Evolutionary conservation across 1,140 invertebrate species (phyloP).

Genomic region (Agrypnia vestita): DNA sequence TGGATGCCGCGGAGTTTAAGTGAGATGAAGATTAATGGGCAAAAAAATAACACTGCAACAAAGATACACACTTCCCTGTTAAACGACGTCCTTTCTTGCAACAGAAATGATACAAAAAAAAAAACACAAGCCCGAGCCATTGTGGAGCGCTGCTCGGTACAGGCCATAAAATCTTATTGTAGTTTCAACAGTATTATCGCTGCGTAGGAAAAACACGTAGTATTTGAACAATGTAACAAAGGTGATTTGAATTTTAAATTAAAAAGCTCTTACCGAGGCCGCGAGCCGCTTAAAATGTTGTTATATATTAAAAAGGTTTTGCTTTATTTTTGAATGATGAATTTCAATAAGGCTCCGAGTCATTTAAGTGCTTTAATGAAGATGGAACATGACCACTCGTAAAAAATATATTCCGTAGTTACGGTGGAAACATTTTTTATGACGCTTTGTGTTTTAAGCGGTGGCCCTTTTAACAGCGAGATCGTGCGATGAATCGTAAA

Average conservation of each 20-base stretch:
- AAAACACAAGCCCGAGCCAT: not conserved
- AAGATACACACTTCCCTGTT: slow-evolving; percentile 5
- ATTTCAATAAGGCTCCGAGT: not conserved
- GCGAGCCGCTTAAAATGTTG: slow-evolving; percentile 13
- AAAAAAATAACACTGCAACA: slow-evolving; percentile 22
- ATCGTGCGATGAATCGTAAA: too few species aligned
- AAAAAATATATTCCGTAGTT: too few species aligned
- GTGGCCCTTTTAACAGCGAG: too few species aligned
- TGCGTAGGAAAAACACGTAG: slow-evolving; percentile 22
- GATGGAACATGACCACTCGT: not conserved
- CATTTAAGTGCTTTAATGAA: slow-evolving; percentile 23
- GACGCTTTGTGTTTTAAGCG: too few species aligned
- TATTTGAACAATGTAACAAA: slow-evolving; percentile 31
- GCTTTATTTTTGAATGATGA: slow-evolving; percentile 11
- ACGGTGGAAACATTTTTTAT: too few species aligned
- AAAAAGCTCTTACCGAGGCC: slow-evolving; percentile 22
- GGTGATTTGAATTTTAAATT: slow-evolving; percentile 40
- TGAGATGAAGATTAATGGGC: slow-evolving; percentile 35
- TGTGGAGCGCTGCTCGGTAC: not conserved
- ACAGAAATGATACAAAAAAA: not conserved
- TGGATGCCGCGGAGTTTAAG: slow-evolving; percentile 23
- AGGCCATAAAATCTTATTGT: slow-evolving; percentile 28
- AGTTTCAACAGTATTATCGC: slow-evolving; percentile 12
- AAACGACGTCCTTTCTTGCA: slow-evolving; percentile 14
- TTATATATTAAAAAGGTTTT: slow-evolving; percentile 4